phyloP scores from a whole-genome alignment of 2,797 vertebrate species.

The Typhlichthys subterraneus region DNA sequence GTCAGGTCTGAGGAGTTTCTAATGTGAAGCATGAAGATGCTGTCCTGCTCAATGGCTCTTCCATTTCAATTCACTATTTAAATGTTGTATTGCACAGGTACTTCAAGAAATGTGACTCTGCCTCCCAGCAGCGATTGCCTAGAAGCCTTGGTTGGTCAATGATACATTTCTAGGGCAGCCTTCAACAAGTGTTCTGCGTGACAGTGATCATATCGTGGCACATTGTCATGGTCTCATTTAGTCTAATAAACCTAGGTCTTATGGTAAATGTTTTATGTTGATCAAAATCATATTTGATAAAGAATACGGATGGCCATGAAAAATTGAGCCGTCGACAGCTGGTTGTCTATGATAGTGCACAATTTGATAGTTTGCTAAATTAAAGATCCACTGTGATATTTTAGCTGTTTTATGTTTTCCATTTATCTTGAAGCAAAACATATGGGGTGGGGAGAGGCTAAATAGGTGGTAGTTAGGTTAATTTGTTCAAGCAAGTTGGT shows the following conservation, averaged over 20 bases:
- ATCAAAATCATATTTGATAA: too few relatives aligned
- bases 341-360: too few relatives aligned
- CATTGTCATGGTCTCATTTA: not conserved
- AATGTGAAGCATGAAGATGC: conserved; percentile 28
- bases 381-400: too few relatives aligned
- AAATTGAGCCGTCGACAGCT: too few relatives aligned
- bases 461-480: too few relatives aligned
- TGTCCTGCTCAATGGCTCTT: conserved; percentile 6
- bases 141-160: conserved; percentile 19
- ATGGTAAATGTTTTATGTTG: too few relatives aligned
- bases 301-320: too few relatives aligned
- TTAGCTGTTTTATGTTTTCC: too few relatives aligned
- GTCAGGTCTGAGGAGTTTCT: conserved; percentile 20
- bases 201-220: not conserved
- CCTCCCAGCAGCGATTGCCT: conserved; percentile 26
- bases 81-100: conserved; percentile 24
- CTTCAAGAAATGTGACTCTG: conserved; percentile 23
- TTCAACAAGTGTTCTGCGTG: conserved; percentile 6
- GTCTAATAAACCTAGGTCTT: not conserved
- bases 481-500: too few relatives aligned
- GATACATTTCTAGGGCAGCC: conserved; percentile 8
- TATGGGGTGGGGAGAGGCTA: too few relatives aligned
- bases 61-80: conserved; percentile 27
- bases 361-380: too few relatives aligned
- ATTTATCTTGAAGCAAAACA: too few relatives aligned